phyloP scores from a whole-genome alignment of 1,140 invertebrate species.

The Cataglyphis hispanica region DNA sequence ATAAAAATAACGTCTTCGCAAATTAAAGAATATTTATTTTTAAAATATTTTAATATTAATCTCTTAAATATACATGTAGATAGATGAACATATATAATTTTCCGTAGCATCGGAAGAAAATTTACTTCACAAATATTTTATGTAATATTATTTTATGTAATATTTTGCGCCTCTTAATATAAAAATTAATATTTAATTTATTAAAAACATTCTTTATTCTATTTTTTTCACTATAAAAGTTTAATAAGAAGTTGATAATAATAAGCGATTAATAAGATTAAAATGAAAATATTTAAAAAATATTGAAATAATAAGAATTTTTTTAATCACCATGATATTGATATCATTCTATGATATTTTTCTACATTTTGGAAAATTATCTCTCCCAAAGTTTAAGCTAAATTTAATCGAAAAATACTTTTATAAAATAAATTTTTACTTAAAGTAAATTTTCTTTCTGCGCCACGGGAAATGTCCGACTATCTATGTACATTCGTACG shows the following conservation, averaged over 20 bases:
- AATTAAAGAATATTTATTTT: neutral
- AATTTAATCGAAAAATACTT: neutral
- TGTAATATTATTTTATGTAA: no score
- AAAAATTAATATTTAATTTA: constrained; percentile 13
- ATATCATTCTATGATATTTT: neutral
- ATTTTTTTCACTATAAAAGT: neutral
- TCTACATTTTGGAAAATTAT: neutral
- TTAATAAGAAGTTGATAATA: neutral
- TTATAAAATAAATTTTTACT: no score
- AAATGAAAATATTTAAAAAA: neutral
- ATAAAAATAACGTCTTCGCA: neutral
- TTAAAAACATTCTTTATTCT: neutral
- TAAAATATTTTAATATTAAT: constrained; percentile 4
- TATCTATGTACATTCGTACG: neutral
- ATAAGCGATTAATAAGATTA: neutral
- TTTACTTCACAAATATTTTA: no score
- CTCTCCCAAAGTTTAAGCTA: neutral
- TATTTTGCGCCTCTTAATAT: neutral
- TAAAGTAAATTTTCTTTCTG: neutral
- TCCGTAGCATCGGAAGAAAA: no score
- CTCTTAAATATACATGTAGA: no score
- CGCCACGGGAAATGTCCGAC: neutral
- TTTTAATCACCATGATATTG: neutral
- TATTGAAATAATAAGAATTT: neutral
- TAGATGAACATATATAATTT: no score